Conservation (phyloP, 2,888 invertebrate species). For the Drosophila multiciliata region DNA sequence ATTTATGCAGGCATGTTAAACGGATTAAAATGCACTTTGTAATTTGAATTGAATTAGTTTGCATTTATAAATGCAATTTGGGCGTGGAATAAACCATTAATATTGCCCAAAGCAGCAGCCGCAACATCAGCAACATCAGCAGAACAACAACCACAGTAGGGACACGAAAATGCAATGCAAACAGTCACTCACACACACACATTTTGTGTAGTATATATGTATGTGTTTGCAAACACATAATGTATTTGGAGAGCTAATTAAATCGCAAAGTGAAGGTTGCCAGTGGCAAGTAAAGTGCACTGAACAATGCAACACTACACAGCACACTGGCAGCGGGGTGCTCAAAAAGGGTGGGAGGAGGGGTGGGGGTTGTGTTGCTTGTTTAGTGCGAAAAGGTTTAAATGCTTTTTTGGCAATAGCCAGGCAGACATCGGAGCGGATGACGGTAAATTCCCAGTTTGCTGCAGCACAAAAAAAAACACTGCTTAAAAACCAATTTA, state of each 20-base stretch:
- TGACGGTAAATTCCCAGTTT: neutral
- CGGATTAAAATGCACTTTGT: neutral
- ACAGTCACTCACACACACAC: conserved; percentile 8
- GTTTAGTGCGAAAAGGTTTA: neutral
- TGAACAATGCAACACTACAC: neutral
- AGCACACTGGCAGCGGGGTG: neutral
- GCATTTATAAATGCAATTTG: conserved; percentile 46
- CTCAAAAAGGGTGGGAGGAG: neutral
- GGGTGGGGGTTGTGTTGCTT: neutral
- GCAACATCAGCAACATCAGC: neutral
- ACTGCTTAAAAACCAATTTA: neutral
- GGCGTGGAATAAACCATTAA: conserved; percentile 29
- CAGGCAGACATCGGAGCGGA: neutral
- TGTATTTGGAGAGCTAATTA: conserved; percentile 62
- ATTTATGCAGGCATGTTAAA: neutral
- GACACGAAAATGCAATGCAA: conserved; percentile 44
- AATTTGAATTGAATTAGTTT: conserved; percentile 1
- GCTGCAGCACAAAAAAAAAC: neutral
- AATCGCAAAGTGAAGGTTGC: conserved; percentile 40
- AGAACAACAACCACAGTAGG: conserved; percentile 9
- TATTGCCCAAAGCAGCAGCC: conserved; percentile 2
- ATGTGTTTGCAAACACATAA: conserved; percentile 22
- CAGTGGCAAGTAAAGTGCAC: conserved; percentile 12
- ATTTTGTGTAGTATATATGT: neutral
- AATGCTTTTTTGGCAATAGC: conserved; percentile 31